Conservation (phyloP, 2,888 invertebrate species). For the Lasioglossum morio region DNA sequence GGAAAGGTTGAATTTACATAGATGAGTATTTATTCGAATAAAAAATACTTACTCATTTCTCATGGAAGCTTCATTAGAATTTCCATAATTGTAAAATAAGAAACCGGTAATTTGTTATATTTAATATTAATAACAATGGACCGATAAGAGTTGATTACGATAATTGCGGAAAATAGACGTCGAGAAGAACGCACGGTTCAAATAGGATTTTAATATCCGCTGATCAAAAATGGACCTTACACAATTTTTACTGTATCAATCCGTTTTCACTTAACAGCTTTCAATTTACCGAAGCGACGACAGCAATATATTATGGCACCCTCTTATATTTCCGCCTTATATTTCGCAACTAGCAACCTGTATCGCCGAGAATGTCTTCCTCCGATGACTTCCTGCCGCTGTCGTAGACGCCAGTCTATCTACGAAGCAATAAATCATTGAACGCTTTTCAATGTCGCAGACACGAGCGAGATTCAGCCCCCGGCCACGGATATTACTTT, state of each 20-base stretch:
- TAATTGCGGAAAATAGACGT: background rate
- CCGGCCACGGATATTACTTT: slow-evolving; percentile 61
- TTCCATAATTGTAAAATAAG: background rate
- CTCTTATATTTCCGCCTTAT: slow-evolving; percentile 10
- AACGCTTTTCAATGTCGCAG: slow-evolving; percentile 52
- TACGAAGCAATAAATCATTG: slow-evolving; percentile 65
- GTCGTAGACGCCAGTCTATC: slow-evolving; percentile 57
- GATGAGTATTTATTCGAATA: too few relatives aligned
- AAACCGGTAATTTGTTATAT: background rate
- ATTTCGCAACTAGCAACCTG: slow-evolving; percentile 7
- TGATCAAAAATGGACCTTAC: background rate
- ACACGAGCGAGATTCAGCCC: slow-evolving; percentile 45
- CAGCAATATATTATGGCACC: slow-evolving; percentile 39
- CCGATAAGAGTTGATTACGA: background rate
- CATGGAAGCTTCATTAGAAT: background rate
- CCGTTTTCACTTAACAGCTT: slow-evolving; percentile 24
- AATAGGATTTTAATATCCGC: background rate
- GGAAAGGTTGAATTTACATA: background rate
- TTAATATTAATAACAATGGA: background rate
- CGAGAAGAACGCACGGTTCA: background rate
- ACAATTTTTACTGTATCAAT: background rate
- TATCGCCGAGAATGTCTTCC: slow-evolving; percentile 55
- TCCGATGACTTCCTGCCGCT: slow-evolving; percentile 60
- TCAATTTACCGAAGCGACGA: slow-evolving; percentile 34
- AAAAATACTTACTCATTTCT: background rate